A percentile compares a stretch with the other conserved stretches of the same genome.
Conservation (phyloP, 2,797 vertebrate species). For the Phalloptychus januarius region DNA sequence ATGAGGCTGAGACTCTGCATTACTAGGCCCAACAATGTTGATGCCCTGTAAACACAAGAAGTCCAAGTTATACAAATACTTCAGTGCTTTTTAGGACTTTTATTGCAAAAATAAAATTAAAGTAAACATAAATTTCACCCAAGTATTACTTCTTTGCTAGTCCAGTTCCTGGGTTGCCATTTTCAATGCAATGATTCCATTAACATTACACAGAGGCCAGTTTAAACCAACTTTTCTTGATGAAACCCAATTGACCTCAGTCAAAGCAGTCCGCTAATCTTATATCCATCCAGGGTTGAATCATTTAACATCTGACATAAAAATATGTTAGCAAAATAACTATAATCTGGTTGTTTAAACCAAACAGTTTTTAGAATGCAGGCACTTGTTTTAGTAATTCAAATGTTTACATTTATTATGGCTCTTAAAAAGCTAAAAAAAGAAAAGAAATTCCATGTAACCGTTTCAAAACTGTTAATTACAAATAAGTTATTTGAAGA, state of each 20-base stretch:
- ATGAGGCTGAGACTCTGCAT: conserved; percentile 81
- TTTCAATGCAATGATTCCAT: not conserved
- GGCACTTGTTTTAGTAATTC: not conserved
- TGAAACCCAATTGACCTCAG: not conserved
- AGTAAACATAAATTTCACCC: not conserved
- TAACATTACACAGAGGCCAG: not conserved
- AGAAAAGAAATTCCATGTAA: not conserved
- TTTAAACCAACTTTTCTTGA: not conserved
- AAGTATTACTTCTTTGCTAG: not conserved
- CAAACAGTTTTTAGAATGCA: not conserved
- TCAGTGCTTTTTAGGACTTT: not conserved
- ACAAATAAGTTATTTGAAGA: not conserved
- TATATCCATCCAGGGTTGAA: not conserved
- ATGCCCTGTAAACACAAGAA: conserved; percentile 80
- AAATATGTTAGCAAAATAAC: not conserved
- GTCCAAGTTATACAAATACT: not conserved
- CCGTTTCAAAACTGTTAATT: not conserved
- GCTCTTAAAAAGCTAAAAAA: not conserved
- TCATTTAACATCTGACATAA: not conserved
- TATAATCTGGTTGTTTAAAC: not conserved
- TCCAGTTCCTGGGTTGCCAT: not conserved
- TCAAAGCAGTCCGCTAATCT: not conserved
- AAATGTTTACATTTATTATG: not conserved
- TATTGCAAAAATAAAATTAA: not conserved
- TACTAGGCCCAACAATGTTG: conserved; percentile 84